Base-by-base conservation (phyloP, 35 echinoderm and acorn worm genomes). In the Patiria miniata region DNA sequence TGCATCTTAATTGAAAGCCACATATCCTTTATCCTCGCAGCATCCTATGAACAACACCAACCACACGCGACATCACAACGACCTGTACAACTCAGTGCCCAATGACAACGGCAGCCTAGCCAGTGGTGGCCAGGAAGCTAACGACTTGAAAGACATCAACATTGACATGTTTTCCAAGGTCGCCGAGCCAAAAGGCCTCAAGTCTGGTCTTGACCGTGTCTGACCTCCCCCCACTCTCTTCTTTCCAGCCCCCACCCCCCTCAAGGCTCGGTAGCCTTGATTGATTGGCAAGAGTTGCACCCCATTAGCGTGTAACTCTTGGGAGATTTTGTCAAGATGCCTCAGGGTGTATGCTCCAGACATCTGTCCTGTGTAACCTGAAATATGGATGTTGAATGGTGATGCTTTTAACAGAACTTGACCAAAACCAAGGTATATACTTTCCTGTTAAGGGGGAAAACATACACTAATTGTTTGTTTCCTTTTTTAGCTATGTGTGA, bases 101-200 rank as follows among this genome's bases (percentile, higher is more conserved):
- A 34, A 73, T 12, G 65, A 73, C 23, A 47, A 12, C 12, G 42
- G 42, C 42, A 47, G 42, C 42, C 12, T 47, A 12, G 42, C 42
- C 42, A 47, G 42, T 12, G 12, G 42, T 4, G 42, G 42, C 42
- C 4, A 12, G 4, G 65, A 30, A 10, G 65, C 18, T 30, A 32
- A 34, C 65, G 65, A 73, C 26, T 34, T 73, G 7, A 73, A 73
- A 9, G 34, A 73, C 65, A 73, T 73, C 65, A 73, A 73, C 65
- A 73, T 73, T 73, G 65, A 22, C 34, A 73, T 73, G 65, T 73
- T 73, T 47, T 4, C 42, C 65, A 73, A 73, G 29, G 65, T 73
- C 26, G 65, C 34, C 65, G 34, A 73, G 14, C 65, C 65, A 1
- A 73, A 34, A 1, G 65, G 29, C 34, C 19, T 18, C 26, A 73